Evolutionary conservation across 2,113 vertebrate genomes (phyloP), one percentile per base, ranked within the genome.

Genomic region (Genyomyrus donnyi): DNA sequence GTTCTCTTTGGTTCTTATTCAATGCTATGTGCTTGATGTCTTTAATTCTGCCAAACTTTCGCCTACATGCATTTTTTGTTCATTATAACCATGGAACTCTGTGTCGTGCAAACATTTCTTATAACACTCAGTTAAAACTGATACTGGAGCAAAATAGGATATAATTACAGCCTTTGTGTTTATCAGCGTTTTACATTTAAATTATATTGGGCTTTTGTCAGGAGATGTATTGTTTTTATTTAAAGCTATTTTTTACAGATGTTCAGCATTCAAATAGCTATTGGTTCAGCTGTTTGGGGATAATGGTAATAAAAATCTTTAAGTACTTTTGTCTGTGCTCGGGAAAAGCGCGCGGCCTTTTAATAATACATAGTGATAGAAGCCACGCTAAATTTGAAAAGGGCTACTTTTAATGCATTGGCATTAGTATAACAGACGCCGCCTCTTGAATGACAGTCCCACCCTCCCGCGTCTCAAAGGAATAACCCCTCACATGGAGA

Each of bases 381-480:
- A 52, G 89, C 89, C 85, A 88, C 89, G 85, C 85, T 42, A 53
- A 58, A 77, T 90, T 58, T 90, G 84, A 87, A 90, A 70, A 87
- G 89, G 62, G 85, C 85, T 74, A 87, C 45, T 86, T 87, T 87
- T 87, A 49, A 66, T 48, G 70, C 53, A 87, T 49, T 70, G 84
- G 83, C 84, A 53, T 87, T 52, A 85, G 48, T 90, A 17, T 45
- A 87, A 88, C 85, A 90, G 85, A 90, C 89, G 85, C 89, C 49
- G 85, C 17, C 31, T 15, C 62, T 77, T 93, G 91, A 90, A 91
- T 91, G 92, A 93, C 93, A 93, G 93, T 93, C 91, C 91, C 91
- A 93, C 93, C 92, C 93, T 93, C 94, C 91, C 93, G 91, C 91
- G 90, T 90, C 93, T 94, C 93, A 87, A 89, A 92, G 92, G 92